Evolutionary conservation across 2,113 vertebrate genomes (phyloP), one percentile per base, ranked within the genome.

Genomic region (Phrynosoma blainvillii): DNA sequence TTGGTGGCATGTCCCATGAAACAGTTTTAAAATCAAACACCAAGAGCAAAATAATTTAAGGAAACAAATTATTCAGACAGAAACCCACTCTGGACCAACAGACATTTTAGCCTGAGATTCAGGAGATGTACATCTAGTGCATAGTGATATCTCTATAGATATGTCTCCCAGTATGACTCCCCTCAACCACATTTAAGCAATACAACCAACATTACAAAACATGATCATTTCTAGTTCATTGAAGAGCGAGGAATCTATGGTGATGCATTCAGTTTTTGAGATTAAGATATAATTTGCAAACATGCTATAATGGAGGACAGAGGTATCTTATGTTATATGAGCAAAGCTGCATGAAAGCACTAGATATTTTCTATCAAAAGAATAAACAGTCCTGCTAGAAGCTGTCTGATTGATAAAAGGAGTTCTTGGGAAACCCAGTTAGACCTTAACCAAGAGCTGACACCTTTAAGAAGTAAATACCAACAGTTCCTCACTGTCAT

Each of bases 1-100:
- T 40, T 70, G 59, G 74, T 40, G 47, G 59, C n/a, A n/a, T 21
- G 59, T 77, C 23, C 79, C 59, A 84, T 36, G 36, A 78, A 88
- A 52, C 59, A 52, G 23, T 83, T 75, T 68, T 54, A 66, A 68
- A 88, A 77, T 77, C 80, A 83, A 13, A 47, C 80, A 71, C 52
- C 40, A 16, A 21, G 40, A 75, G 56, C 70, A 18, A 76, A 81
- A 76, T 65, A 76, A 11, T 83, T 20, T n/a, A 36, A 18, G 68
- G 47, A 70, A 40, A n/a, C n/a, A 77, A 83, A 78, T 77, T 66
- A 77, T 47, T 42, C 42, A 83, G 59, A 27, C 73, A 70, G 73
- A 83, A 88, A 25, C 18, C 76, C 62, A 14, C 62, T 78, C 16
- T 32, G 30, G 52, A 27, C 78, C 74, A 68, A 85, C 59, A 77